These are phyloP conservation scores for Drosophila athabasca DNA, from an alignment of 1,140 invertebrate genomes.

Conservation along the genomic window DNA sequence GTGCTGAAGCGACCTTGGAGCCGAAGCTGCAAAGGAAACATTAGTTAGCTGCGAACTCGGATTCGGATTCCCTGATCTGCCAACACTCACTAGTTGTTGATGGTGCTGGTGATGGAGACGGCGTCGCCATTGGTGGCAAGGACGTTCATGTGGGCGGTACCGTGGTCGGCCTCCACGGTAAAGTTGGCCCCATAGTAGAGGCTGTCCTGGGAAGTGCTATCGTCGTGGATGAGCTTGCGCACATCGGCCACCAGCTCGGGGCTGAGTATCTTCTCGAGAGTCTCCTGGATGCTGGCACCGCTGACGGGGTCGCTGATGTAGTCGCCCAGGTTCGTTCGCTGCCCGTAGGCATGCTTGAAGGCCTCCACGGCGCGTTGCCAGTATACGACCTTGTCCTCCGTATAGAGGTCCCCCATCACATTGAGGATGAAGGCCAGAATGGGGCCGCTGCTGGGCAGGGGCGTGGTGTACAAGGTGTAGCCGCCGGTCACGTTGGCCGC, in stretches of 20 bases:
- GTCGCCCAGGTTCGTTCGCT: constrained; percentile 94
- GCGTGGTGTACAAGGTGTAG: constrained; percentile 89
- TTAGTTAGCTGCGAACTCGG: neutral
- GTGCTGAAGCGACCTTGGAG: constrained; percentile 88
- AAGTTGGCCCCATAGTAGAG: constrained; percentile 89
- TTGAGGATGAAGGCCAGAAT: constrained; percentile 93
- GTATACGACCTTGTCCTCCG: constrained; percentile 84
- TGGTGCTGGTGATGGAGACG: constrained; percentile 95
- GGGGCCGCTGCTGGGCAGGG: constrained; percentile 92
- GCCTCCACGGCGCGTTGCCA: constrained; percentile 94
- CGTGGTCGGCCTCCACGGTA: constrained; percentile 88
- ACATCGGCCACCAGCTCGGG: constrained; percentile 86
- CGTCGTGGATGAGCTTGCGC: constrained; percentile 86
- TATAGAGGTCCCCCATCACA: constrained; percentile 88
- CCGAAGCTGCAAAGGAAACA: constrained; percentile 88
- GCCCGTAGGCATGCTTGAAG: constrained; percentile 97
- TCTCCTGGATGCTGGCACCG: constrained; percentile 38
- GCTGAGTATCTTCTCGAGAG: constrained; percentile 54
- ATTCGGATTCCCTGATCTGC: neutral
- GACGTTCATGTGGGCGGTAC: constrained; percentile 96
- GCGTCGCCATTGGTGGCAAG: constrained; percentile 95
- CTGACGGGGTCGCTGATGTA: constrained; percentile 84
- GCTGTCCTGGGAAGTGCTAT: constrained; percentile 88
- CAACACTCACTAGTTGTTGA: constrained; percentile 93
- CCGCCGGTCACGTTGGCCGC: constrained; percentile 85